phyloP scores from a whole-genome alignment of 1,140 invertebrate genomes.

The Pteromalus puparum region DNA sequence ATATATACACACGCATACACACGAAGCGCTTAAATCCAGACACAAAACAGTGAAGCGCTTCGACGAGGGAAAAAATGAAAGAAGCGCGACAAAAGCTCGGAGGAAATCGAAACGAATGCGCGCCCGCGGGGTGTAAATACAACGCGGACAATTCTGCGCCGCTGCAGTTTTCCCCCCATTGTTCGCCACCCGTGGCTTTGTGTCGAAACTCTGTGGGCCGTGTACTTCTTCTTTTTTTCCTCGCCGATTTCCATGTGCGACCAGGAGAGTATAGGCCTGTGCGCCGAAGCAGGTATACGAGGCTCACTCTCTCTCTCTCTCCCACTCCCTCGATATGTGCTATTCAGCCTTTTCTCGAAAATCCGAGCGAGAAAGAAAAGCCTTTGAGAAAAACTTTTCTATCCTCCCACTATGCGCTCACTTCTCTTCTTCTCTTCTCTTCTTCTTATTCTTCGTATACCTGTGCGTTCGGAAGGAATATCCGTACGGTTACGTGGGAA shows the following conservation, averaged over 20 bases:
- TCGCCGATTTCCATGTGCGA: constrained; percentile 2
- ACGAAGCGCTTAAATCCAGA: neutral
- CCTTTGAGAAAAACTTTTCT: neutral
- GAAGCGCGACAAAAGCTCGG: constrained; percentile 26
- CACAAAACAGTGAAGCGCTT: neutral
- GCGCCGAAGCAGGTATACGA: neutral
- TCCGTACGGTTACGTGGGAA: constrained; percentile 17
- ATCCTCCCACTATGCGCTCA: neutral
- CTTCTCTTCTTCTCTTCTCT: too few species aligned
- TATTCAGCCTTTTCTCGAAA: neutral
- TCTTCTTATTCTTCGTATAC: neutral
- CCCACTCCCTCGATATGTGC: too few species aligned
- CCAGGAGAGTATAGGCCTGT: too few species aligned
- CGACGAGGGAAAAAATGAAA: neutral
- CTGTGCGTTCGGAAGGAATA: constrained; percentile 4
- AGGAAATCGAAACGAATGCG: constrained; percentile 42
- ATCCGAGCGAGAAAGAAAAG: neutral
- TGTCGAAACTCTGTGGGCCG: constrained; percentile 43
- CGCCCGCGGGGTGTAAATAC: neutral
- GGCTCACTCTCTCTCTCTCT: too few species aligned
- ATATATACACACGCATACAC: too few species aligned
- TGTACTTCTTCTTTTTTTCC: constrained; percentile 7
- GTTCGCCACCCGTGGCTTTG: constrained; percentile 44
- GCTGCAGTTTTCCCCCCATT: constrained; percentile 3
- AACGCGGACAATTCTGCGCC: neutral